A percentile compares a stretch with the other conserved stretches of the same genome.
Evolutionary conservation across 1,140 invertebrate genomes (phyloP).

Genomic region (Heterodera carotae): DNA sequence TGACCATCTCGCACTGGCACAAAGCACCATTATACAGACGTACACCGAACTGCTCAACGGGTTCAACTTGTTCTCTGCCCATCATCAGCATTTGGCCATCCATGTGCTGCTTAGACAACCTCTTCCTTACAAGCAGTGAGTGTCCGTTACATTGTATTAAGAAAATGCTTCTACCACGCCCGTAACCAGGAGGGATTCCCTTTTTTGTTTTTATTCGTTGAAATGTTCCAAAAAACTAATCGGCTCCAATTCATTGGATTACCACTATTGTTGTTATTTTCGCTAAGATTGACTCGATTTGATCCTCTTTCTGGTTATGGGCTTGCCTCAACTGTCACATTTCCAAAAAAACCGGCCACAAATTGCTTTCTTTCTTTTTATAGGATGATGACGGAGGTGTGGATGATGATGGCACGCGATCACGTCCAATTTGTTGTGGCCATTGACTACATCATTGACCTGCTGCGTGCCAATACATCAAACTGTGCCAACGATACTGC

Average conservation of each 20-base stretch:
- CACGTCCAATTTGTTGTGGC: slow-evolving; percentile 49
- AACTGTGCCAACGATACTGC: slow-evolving; percentile 6
- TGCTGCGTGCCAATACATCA: slow-evolving; percentile 31
- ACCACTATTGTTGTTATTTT: no score
- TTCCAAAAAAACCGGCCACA: no score
- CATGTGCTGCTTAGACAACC: slow-evolving; percentile 61
- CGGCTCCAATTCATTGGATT: no score
- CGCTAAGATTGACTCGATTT: no score
- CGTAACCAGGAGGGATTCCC: no score
- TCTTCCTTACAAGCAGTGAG: slow-evolving; percentile 52
- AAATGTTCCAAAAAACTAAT: no score
- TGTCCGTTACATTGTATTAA: not conserved
- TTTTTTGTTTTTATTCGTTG: no score
- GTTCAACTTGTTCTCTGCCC: slow-evolving; percentile 55
- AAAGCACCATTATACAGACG: slow-evolving; percentile 52
- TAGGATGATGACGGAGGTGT: slow-evolving; percentile 53
- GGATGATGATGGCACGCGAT: slow-evolving; percentile 55
- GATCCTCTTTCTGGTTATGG: no score
- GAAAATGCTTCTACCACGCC: slow-evolving; percentile 39
- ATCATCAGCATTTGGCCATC: slow-evolving; percentile 56
- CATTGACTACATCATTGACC: slow-evolving; percentile 60
- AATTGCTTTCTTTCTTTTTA: no score
- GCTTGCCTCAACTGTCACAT: no score
- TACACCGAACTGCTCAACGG: slow-evolving; percentile 61
- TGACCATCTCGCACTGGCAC: slow-evolving; percentile 53